Conservation (phyloP, 2,797 vertebrate species). For the Myotis daubentonii region DNA sequence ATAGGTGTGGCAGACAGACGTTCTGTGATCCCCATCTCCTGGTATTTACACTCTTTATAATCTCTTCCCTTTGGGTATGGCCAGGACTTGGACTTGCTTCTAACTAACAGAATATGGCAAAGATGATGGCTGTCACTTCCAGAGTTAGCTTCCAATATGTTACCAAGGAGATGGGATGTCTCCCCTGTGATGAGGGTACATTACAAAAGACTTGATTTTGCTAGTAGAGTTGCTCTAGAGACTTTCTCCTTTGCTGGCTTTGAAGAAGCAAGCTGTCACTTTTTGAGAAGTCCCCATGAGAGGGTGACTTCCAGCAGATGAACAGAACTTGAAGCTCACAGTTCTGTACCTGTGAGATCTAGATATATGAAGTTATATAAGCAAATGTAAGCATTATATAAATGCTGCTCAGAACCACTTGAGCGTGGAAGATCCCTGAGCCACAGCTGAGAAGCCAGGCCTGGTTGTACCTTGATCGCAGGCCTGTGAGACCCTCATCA, state of each 20-base stretch:
- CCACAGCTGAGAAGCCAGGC: neutral
- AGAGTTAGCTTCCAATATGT: neutral
- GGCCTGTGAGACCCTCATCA: neutral
- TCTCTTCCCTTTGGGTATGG: neutral
- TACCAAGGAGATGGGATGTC: neutral
- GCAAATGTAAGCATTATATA: neutral
- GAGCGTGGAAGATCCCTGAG: neutral
- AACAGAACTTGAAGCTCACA: neutral
- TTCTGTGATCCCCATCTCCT: neutral
- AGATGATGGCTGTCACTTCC: neutral
- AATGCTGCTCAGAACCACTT: neutral
- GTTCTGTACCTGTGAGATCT: neutral
- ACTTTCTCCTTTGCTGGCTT: neutral
- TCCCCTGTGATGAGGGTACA: neutral
- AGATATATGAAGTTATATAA: neutral
- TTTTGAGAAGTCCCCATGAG: neutral
- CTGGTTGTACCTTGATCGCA: neutral
- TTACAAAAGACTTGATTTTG: neutral
- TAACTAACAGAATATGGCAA: neutral
- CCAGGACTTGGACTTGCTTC: neutral
- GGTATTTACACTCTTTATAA: neutral
- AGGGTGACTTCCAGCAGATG: neutral
- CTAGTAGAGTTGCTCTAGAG: neutral
- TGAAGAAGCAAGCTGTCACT: neutral
- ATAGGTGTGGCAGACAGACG: neutral